Evolutionary conservation across 2,797 vertebrate species (phyloP), one percentile per base, ranked within the genome.

Genomic region (Enteromius argenteus): DNA sequence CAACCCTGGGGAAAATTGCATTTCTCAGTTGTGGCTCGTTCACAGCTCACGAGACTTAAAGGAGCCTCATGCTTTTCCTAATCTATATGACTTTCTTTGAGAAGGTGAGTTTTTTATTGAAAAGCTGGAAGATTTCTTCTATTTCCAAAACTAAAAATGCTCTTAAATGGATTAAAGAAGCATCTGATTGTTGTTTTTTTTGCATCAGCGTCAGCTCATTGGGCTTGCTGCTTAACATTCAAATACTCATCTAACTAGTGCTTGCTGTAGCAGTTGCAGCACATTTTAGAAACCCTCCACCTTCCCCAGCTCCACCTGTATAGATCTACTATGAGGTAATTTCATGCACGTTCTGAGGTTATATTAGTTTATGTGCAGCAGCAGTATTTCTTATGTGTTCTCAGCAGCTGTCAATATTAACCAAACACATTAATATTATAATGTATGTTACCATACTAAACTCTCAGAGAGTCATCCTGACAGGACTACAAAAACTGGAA

Each of bases 1-100:
- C 14, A 53, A 77, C 66, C 78, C 32, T 56, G 64, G 84, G 66
- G 30, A 44, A 64, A 44, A 58, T 39, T 19, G n/a, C 4, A 42
- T 19, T 77, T 23, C 37, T 44, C 37, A 44, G 39, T 62, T 17
- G 37, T 44, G 37, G 9, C 8, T 64, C 1, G 1, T 44, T 60
- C 23, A 60, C 23, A 19, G 9, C 75, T 78, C 37, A 44, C 23
- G 0, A 58, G 32, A 58, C 73, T 5, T 56, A 8, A 44, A 10
- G 14, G 32, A 76, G 7, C n/a, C n/a, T 53, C 49, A n/a, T 56
- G 9, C 27, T 14, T 32, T 37, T 53, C 19, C 30, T 37, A 75
- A 56, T 56, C 32, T 1, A 6, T 37, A 37, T 74, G 49, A n/a
- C 32, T 44, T 77, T 60, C 7, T 42, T 76, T 76, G 19, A 51